A percentile compares a stretch with the other conserved stretches of the same genome.
Evolutionary conservation across 35 echinoderm and acorn worm species (phyloP).

Genomic region (Holothuria glaberrima): DNA sequence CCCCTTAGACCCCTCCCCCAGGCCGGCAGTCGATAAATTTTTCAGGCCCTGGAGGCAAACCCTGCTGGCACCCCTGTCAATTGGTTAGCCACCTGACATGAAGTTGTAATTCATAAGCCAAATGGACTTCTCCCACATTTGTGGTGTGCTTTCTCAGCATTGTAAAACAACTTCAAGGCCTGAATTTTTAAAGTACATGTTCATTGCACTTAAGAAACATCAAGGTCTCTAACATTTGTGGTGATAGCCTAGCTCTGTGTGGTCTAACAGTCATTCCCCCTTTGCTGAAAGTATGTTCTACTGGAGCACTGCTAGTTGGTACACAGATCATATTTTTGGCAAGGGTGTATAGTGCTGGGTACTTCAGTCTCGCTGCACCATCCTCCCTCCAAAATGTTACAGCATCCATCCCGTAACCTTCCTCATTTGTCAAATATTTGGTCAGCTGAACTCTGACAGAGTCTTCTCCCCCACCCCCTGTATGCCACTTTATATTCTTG

Average conservation of each 20-base stretch:
- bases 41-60: too few species aligned
- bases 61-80: too few species aligned
- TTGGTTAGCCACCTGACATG: too few species aligned
- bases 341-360: conserved; percentile 63
- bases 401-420: neutral
- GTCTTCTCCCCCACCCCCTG: neutral
- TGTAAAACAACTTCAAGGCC: too few species aligned
- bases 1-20: too few species aligned
- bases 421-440: neutral
- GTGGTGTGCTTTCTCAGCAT: too few species aligned
- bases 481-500: neutral
- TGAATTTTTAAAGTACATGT: neutral
- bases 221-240: neutral
- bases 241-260: conserved; percentile 54
- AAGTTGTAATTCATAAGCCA: too few species aligned
- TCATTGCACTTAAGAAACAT: neutral
- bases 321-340: conserved; percentile 50
- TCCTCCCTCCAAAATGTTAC: conserved; percentile 6
- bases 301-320: conserved; percentile 57
- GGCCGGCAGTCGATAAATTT: too few species aligned
- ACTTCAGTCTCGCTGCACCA: neutral
- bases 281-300: conserved; percentile 51
- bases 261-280: conserved; percentile 68
- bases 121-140: too few species aligned
- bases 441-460: neutral